phyloP scores from a whole-genome alignment of 64 coral and sea anemone species.

The Orbicella faveolata region DNA sequence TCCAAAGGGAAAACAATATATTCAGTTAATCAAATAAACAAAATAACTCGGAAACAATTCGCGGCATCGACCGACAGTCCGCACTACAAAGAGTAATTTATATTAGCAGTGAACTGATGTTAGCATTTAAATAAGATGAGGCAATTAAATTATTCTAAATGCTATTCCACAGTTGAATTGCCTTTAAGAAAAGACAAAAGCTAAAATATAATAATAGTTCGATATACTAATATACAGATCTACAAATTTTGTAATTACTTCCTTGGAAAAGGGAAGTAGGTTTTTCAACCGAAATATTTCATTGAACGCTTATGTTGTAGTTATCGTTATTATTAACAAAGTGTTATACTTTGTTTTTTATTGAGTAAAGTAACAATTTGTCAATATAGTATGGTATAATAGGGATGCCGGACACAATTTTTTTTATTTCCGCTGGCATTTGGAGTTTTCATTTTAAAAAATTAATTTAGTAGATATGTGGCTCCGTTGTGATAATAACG shows the following conservation, averaged over 20 bases:
- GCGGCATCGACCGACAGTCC: neutral
- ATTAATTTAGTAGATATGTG: too few relatives aligned
- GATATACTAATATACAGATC: neutral
- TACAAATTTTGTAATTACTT: neutral
- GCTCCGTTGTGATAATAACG: too few relatives aligned
- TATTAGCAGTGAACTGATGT: constrained; percentile 15
- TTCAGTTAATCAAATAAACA: neutral
- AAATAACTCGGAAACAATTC: neutral
- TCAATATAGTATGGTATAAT: too few relatives aligned
- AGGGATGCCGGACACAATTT: too few relatives aligned
- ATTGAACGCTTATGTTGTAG: too few relatives aligned
- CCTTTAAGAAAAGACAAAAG: neutral
- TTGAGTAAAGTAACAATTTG: too few relatives aligned
- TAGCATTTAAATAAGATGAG: constrained; percentile 32
- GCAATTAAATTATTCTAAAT: constrained; percentile 15
- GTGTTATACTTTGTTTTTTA: too few relatives aligned
- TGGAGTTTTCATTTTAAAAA: too few relatives aligned
- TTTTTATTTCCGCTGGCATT: too few relatives aligned
- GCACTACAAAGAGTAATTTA: constrained; percentile 21
- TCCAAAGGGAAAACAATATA: neutral
- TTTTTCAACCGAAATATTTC: neutral
- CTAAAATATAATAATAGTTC: neutral
- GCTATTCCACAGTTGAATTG: neutral
- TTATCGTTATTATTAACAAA: too few relatives aligned
- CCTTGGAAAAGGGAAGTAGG: neutral